These are phyloP conservation scores for Drosophila bunnanda DNA, from an alignment of 2,888 invertebrate species.

Conservation along the genomic window DNA sequence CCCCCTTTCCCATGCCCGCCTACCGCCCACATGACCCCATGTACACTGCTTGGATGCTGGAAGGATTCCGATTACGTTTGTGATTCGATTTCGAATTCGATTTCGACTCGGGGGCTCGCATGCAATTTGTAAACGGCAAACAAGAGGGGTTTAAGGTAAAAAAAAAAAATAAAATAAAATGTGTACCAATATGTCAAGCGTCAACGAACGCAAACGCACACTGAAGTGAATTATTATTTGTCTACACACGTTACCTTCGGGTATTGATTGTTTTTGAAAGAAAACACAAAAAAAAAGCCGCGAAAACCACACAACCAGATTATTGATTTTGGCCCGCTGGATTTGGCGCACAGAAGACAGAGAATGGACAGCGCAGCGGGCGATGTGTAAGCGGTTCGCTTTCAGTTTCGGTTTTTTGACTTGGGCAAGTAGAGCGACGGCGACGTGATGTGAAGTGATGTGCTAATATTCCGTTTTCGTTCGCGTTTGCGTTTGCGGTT, in stretches of 20 bases:
- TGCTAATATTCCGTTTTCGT: constrained; percentile 18
- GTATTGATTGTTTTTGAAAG: constrained; percentile 78
- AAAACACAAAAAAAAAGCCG: constrained; percentile 76
- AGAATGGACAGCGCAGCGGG: constrained; percentile 30
- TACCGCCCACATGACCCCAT: constrained; percentile 15
- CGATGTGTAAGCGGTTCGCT: constrained; percentile 30
- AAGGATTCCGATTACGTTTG: constrained; percentile 12
- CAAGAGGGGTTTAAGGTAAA: constrained; percentile 46
- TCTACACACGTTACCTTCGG: constrained; percentile 77
- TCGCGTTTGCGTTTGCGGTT: constrained; percentile 17
- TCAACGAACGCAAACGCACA: constrained; percentile 76
- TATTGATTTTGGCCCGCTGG: constrained; percentile 74
- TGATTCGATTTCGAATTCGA: constrained; percentile 14
- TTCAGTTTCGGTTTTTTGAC: constrained; percentile 18
- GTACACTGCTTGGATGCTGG: constrained; percentile 5
- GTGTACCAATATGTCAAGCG: constrained; percentile 79
- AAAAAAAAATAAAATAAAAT: constrained; percentile 67
- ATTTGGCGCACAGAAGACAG: constrained; percentile 34
- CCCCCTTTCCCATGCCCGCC: not conserved
- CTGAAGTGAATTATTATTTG: constrained; percentile 66
- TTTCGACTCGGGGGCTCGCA: constrained; percentile 27
- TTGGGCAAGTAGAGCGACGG: constrained; percentile 22
- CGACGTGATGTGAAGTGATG: not conserved
- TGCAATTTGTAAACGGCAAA: constrained; percentile 39
- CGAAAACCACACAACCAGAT: constrained; percentile 77